Conservation (phyloP, 2,888 invertebrate genomes). For the Druceiella hillmani region DNA sequence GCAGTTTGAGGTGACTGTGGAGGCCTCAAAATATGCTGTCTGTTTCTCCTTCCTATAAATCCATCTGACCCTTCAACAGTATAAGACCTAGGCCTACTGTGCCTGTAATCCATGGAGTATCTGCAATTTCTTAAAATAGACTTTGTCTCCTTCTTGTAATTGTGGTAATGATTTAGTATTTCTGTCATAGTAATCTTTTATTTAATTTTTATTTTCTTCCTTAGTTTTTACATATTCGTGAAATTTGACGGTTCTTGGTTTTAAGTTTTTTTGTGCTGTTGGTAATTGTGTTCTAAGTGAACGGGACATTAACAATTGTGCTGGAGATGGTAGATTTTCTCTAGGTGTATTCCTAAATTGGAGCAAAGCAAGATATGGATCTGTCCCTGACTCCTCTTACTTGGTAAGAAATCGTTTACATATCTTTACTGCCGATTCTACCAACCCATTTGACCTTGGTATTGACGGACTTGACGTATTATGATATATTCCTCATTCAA, state of each 20-base stretch:
- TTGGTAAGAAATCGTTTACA: slow-evolving; percentile 16
- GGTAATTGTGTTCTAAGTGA: slow-evolving; percentile 20
- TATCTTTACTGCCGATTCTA: no score
- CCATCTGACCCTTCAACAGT: slow-evolving; percentile 16
- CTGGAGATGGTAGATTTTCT: slow-evolving; percentile 21
- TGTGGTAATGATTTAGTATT: slow-evolving; percentile 11
- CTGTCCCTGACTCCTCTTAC: slow-evolving; percentile 14
- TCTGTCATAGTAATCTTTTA: slow-evolving; percentile 14
- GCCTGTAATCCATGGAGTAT: slow-evolving; percentile 12
- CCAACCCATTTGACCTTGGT: no score
- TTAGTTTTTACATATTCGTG: slow-evolving; percentile 12
- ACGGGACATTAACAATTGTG: slow-evolving; percentile 21
- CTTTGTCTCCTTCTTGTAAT: slow-evolving; percentile 13
- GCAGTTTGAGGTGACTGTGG: no score
- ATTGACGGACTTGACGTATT: no score
- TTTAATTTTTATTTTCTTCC: slow-evolving; percentile 10
- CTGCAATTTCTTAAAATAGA: slow-evolving; percentile 15
- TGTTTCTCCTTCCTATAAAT: slow-evolving; percentile 16
- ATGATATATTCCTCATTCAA: no score
- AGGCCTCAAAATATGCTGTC: slow-evolving; percentile 15
- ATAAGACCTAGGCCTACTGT: slow-evolving; percentile 15
- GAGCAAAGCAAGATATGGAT: slow-evolving; percentile 19
- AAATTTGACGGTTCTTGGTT: slow-evolving; percentile 10
- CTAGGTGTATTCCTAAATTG: slow-evolving; percentile 21
- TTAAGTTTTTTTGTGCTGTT: slow-evolving; percentile 8